A percentile compares a stretch with the other conserved stretches of the same genome.
These are phyloP conservation scores for Cheilosia impressa DNA, from an alignment of 2,888 invertebrate species.

Conservation along the genomic window DNA sequence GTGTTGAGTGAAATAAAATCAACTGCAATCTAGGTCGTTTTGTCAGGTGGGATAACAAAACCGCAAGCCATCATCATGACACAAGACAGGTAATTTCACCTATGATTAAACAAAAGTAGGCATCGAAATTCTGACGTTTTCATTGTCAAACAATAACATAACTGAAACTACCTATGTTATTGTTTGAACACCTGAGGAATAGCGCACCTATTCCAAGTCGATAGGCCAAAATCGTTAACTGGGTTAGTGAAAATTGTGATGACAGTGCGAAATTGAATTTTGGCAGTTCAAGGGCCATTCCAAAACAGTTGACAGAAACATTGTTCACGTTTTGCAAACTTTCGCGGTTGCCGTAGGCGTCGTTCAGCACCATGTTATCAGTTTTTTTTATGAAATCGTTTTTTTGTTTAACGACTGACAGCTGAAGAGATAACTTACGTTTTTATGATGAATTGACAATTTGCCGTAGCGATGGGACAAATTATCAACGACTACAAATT, in stretches of 20 bases:
- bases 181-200: slow-evolving; percentile 60
- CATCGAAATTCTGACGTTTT: neutral
- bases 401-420: neutral
- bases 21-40: neutral
- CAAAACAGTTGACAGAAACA: slow-evolving; percentile 1
- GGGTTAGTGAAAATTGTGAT: slow-evolving; percentile 45
- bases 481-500: no score
- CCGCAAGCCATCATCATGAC: slow-evolving; percentile 38
- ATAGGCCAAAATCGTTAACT: slow-evolving; percentile 30
- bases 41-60: neutral
- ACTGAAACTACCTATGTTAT: no score
- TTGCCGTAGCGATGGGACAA: no score
- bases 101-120: neutral
- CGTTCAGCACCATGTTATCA: neutral
- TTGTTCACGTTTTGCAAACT: slow-evolving; percentile 2
- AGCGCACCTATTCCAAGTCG: slow-evolving; percentile 2
- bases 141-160: no score
- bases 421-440: no score
- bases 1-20: neutral
- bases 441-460: no score
- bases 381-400: slow-evolving; percentile 10
- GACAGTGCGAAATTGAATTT: slow-evolving; percentile 23
- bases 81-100: slow-evolving; percentile 43
- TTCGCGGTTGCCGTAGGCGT: neutral
- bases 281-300: slow-evolving; percentile 42